phyloP scores from a whole-genome alignment of 2,888 invertebrate genomes.

The Onthophagus sagittarius region DNA sequence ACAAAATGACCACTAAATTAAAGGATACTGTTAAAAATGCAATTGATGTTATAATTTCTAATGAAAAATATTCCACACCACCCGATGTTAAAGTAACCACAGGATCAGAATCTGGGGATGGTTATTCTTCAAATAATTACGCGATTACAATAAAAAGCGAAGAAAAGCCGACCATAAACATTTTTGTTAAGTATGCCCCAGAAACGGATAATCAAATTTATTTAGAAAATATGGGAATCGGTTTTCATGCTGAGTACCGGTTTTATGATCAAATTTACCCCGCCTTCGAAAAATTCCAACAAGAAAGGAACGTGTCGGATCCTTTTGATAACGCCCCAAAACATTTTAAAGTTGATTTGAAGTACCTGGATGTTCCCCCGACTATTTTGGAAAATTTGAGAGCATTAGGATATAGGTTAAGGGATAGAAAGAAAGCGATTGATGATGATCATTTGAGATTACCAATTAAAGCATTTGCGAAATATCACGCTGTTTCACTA shows the following conservation, averaged over 20 bases:
- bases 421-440: conserved; percentile 30
- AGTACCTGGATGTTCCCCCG: conserved; percentile 23
- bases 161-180: too few relatives aligned
- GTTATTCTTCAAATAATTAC: too few relatives aligned
- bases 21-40: background rate
- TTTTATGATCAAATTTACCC: conserved; percentile 32
- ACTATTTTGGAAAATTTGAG: conserved; percentile 35
- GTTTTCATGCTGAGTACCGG: background rate
- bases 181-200: too few relatives aligned
- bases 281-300: conserved; percentile 28
- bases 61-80: background rate
- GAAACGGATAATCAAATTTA: too few relatives aligned
- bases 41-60: background rate
- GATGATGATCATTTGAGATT: conserved; percentile 33
- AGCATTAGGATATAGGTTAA: conserved; percentile 28
- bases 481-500: conserved; percentile 34
- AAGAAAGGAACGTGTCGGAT: conserved; percentile 24
- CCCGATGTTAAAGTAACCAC: background rate
- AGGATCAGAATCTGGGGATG: too few relatives aligned
- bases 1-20: background rate
- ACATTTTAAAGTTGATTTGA: conserved; percentile 26
- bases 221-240: too few relatives aligned
- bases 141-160: too few relatives aligned
- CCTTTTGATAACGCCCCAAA: conserved; percentile 26
- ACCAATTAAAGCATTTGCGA: conserved; percentile 34